Evolutionary conservation across 2,113 vertebrate genomes (phyloP).

Genomic region (Equus quagga): DNA sequence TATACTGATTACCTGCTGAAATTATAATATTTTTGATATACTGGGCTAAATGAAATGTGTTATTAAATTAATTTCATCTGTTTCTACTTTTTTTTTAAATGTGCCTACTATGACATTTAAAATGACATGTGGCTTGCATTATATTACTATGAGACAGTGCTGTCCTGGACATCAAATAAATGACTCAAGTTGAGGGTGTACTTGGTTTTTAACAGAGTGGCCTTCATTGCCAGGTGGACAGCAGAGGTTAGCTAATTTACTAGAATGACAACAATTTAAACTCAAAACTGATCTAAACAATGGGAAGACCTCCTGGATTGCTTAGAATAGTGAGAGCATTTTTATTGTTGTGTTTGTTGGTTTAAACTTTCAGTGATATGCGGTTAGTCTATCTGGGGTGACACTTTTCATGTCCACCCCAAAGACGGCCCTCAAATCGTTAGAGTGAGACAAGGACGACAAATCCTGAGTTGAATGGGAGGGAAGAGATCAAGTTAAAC

Average conservation of each 20-base stretch:
- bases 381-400: not conserved
- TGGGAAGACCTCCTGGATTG: not conserved
- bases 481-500: not conserved
- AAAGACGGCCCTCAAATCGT: not conserved
- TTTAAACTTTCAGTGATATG: not conserved
- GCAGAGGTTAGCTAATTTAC: slow-evolving; percentile 39
- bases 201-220: not conserved
- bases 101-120: not conserved
- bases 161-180: slow-evolving; percentile 27
- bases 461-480: not conserved
- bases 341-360: not conserved
- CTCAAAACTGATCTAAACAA: slow-evolving; percentile 34
- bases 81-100: not conserved
- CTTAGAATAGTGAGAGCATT: not conserved
- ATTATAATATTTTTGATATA: not conserved
- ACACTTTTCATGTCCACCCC: not conserved
- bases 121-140: not conserved
- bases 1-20: not conserved
- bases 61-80: slow-evolving; percentile 21
- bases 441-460: not conserved
- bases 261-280: slow-evolving; percentile 5
- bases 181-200: not conserved
- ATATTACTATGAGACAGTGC: not conserved
- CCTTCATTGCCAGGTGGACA: not conserved
- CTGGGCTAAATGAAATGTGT: not conserved